These are phyloP conservation scores for Tapirus terrestris DNA, from an alignment of 2,113 vertebrate species.

Conservation along the genomic window DNA sequence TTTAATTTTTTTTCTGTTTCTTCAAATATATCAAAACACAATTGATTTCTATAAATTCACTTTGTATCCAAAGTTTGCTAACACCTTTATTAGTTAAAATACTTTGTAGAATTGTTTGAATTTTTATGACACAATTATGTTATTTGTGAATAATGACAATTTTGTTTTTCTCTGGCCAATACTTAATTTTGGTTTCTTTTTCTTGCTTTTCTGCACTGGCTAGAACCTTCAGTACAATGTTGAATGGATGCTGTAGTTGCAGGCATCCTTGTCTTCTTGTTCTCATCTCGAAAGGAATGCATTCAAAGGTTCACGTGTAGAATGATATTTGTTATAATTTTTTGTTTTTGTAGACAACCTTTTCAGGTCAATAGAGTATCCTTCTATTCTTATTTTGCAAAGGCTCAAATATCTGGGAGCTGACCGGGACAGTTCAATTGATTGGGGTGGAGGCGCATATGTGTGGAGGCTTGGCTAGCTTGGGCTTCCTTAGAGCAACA, in stretches of 20 bases:
- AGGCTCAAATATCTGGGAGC: background rate
- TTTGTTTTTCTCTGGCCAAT: background rate
- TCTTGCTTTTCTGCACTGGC: background rate
- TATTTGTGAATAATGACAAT: background rate
- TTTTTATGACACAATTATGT: constrained; percentile 10
- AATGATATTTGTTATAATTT: background rate
- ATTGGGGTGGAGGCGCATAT: too few relatives aligned
- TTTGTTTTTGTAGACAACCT: background rate
- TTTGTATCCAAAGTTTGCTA: background rate
- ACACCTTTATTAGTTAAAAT: background rate
- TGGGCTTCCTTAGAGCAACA: background rate
- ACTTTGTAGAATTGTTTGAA: constrained; percentile 19
- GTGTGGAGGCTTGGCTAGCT: too few relatives aligned
- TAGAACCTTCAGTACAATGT: background rate
- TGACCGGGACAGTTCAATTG: too few relatives aligned
- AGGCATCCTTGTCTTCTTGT: background rate
- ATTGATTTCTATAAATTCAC: background rate
- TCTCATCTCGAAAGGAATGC: background rate
- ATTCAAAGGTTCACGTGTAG: background rate
- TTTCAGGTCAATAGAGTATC: background rate
- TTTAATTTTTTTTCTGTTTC: constrained; percentile 10
- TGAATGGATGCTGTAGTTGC: background rate
- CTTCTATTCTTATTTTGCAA: constrained; percentile 22
- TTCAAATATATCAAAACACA: constrained; percentile 4
- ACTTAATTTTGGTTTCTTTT: constrained; percentile 33